Evolutionary conservation across 1,140 invertebrate species (phyloP), one percentile per base, ranked within the genome.

Genomic region (Phthorimaea operculella): DNA sequence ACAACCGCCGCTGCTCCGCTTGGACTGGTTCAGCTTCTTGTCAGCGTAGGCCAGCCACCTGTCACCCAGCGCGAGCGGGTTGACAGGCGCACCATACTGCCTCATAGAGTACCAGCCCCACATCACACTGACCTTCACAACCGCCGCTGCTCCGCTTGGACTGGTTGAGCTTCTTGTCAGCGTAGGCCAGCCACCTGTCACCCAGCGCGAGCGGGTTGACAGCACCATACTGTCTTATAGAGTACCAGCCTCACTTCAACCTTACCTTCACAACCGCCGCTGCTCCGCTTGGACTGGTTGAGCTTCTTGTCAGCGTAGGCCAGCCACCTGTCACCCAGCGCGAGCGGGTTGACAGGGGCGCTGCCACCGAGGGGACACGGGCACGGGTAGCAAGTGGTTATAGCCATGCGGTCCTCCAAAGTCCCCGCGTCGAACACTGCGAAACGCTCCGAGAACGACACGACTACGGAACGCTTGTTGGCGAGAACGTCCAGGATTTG

Each of bases 341-440:
- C 93, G 49, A 98, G 88, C n/a, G 96, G 96, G 86, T 97, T 99
- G 34, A 81, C 72, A 0, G 90, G 90, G 80, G 92, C 90, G 9
- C 90, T 89, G 4, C 95, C 94, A 11, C 72, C 82, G 39, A 83
- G 60, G 1, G 78, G 74, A 42, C 78, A 79, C 4, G 95, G 93
- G 85, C 92, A 93, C 12, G 93, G 92, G 85, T 93, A 97, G 78
- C 96, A 98, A 11, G 94, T 94, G 48, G 95, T 96, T 39, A 99
- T 90, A 7, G 92, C 92, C 57, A 96, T 87, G 44, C 92, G 87
- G 82, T 98, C 94, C 71, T 96, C 95, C 21, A 99, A 88, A 0
- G 92, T 95, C 54, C 90, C 89, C 5, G 95, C 92, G 86, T 98
- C 95, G 77, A 97, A 97, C 10, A 98, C 91, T 0, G 95, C 92